Evolutionary conservation across 2,113 vertebrate species (phyloP).

Genomic region (Verasper variegatus): DNA sequence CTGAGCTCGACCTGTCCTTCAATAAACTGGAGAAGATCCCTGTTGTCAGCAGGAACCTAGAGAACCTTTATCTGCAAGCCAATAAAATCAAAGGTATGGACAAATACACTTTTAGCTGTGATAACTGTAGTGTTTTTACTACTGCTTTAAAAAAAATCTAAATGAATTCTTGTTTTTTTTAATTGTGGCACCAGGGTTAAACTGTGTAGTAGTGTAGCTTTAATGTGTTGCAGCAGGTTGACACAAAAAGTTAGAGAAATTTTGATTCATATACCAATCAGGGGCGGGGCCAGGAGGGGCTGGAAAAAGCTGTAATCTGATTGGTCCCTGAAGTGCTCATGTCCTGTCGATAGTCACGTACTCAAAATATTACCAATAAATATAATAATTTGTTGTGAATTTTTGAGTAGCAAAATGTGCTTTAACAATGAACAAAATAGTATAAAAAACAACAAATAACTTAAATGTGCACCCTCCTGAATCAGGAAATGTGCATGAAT

Average conservation of each 20-base stretch:
- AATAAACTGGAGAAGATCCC: conserved; percentile 94
- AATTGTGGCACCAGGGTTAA: too few relatives aligned
- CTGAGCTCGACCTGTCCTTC: conserved; percentile 96
- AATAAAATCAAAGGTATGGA: conserved; percentile 92
- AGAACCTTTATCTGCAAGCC: conserved; percentile 95
- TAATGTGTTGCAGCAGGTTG: background rate
- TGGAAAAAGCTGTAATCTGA: background rate
- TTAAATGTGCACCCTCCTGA: too few relatives aligned
- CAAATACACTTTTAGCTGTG: background rate
- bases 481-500: too few relatives aligned
- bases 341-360: too few relatives aligned
- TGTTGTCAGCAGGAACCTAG: conserved; percentile 88
- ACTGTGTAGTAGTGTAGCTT: background rate
- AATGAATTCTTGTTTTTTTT: background rate
- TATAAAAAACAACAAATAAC: too few relatives aligned
- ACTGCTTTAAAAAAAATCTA: background rate
- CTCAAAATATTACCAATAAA: too few relatives aligned
- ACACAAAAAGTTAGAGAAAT: too few relatives aligned
- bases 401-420: background rate
- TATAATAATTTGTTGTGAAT: too few relatives aligned
- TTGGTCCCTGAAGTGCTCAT: background rate
- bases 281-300: background rate
- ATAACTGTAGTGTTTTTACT: background rate
- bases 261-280: too few relatives aligned
- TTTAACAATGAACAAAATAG: too few relatives aligned